Evolutionary conservation across 2,113 vertebrate species (phyloP).

Genomic region (Petrocephalus microphthalmus): DNA sequence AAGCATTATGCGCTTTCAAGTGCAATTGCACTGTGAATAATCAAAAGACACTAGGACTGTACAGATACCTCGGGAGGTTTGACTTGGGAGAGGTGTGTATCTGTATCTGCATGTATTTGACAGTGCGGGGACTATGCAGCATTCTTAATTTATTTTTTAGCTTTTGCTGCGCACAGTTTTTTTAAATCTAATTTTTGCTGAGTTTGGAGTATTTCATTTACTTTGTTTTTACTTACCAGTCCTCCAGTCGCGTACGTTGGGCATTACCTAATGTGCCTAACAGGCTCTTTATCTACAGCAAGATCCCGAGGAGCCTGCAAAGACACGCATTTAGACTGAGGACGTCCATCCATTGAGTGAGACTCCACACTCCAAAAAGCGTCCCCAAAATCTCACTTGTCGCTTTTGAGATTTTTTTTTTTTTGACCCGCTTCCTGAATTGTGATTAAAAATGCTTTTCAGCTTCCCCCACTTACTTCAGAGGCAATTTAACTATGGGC

Average conservation of each 20-base stretch:
- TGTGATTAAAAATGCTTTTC: neutral
- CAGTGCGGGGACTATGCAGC: neutral
- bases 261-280: neutral
- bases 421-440: neutral
- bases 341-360: neutral
- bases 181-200: neutral
- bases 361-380: neutral
- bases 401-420: neutral
- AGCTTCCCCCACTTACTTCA: neutral
- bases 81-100: neutral
- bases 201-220: neutral
- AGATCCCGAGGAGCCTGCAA: neutral
- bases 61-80: neutral
- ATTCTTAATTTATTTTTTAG: neutral
- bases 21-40: neutral
- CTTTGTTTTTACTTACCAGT: neutral
- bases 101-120: neutral
- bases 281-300: neutral
- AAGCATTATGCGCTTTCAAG: neutral
- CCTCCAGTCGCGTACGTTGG: neutral
- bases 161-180: neutral
- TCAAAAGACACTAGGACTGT: neutral
- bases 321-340: neutral
- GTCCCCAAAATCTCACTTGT: neutral
- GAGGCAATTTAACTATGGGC: neutral